These are phyloP conservation scores for Rhegmatorhina hoffmannsi DNA, from an alignment of 2,113 vertebrate species.

Conservation along the genomic window DNA sequence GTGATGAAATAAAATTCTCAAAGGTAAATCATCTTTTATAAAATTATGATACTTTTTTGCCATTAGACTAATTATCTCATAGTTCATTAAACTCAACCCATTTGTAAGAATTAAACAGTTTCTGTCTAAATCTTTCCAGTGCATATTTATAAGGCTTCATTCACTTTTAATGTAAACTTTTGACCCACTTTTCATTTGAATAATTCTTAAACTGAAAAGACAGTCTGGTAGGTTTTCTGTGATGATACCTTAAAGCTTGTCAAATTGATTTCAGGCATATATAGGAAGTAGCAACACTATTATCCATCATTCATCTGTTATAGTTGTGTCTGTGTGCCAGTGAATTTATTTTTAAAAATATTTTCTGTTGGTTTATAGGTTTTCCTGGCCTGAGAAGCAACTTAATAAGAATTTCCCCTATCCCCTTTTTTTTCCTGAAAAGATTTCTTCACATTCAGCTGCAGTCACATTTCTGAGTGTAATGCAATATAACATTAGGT, in stretches of 20 bases:
- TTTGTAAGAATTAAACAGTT: not conserved
- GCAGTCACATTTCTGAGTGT: not conserved
- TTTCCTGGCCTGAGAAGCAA: not conserved
- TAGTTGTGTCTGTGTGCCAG: not conserved
- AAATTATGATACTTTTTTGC: not conserved
- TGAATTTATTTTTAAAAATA: not conserved
- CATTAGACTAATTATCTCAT: not conserved
- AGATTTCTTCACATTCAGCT: not conserved
- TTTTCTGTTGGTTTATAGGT: not conserved
- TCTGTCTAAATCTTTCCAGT: not conserved
- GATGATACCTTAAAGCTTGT: not conserved
- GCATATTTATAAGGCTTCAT: not conserved
- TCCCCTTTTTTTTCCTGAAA: not conserved
- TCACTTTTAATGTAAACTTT: not conserved
- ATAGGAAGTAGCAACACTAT: not conserved
- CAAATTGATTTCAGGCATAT: not conserved
- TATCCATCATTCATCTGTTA: not conserved
- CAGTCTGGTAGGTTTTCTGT: not conserved
- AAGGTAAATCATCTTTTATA: not conserved
- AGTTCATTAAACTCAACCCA: not conserved
- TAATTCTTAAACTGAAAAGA: not conserved
- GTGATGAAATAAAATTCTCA: not conserved
- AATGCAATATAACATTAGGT: not conserved
- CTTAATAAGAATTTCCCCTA: not conserved
- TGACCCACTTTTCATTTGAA: not conserved